Conservation (phyloP, 2,888 invertebrate genomes). For the Carcina quercana region DNA sequence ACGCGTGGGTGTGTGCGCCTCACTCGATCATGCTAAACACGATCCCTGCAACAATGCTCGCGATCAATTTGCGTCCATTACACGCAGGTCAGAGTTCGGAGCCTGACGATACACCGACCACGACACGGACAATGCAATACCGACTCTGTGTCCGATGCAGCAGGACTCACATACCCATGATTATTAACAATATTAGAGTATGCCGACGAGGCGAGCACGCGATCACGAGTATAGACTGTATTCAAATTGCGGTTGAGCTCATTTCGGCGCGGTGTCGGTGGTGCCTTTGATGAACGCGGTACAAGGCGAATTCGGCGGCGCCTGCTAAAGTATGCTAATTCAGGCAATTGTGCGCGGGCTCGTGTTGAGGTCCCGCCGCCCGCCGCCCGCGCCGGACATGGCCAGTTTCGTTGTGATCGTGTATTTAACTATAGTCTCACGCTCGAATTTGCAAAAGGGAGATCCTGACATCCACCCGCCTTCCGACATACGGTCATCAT, state of each 20-base stretch:
- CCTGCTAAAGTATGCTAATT: conserved; percentile 61
- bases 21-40: too few relatives aligned
- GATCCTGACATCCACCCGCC: too few relatives aligned
- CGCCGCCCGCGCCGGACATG: conserved; percentile 18
- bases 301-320: conserved; percentile 56
- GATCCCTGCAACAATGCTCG: too few relatives aligned
- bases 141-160: conserved; percentile 12
- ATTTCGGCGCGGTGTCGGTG: conserved; percentile 30
- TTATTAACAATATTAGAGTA: not conserved
- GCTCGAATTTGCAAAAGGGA: too few relatives aligned
- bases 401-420: too few relatives aligned
- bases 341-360: conserved; percentile 45
- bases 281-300: conserved; percentile 42
- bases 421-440: too few relatives aligned
- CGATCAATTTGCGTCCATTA: conserved; percentile 58
- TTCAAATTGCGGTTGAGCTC: conserved; percentile 21
- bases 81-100: conserved; percentile 49
- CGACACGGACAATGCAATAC: conserved; percentile 16
- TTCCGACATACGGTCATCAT: too few relatives aligned
- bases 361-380: not conserved
- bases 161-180: conserved; percentile 19
- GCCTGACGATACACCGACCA: conserved; percentile 34
- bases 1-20: too few relatives aligned
- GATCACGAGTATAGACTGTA: conserved; percentile 23
- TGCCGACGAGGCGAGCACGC: conserved; percentile 3